Percentiles rank a stretch among this genome's conserved stretches.
These are phyloP conservation scores for Sinhomidia bicolor DNA, from an alignment of 2,888 invertebrate species.

Conservation along the genomic window DNA sequence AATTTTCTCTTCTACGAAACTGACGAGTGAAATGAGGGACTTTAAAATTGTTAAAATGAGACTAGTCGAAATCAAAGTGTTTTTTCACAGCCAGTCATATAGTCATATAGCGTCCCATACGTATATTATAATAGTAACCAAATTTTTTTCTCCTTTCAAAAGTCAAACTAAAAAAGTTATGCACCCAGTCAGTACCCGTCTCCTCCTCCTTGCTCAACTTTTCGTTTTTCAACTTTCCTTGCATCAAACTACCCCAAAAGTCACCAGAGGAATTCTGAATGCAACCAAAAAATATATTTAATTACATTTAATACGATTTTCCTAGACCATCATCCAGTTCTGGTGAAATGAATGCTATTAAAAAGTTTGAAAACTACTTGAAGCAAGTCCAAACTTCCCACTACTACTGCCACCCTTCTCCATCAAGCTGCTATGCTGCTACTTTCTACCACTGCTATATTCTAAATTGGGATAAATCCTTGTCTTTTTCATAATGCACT, in stretches of 20 bases:
- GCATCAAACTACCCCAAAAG: neutral
- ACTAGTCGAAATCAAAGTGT: neutral
- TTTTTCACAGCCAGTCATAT: too few relatives aligned
- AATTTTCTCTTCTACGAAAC: neutral
- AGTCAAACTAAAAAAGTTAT: too few relatives aligned
- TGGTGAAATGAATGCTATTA: constrained; percentile 1
- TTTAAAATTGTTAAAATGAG: neutral
- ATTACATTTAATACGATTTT: neutral
- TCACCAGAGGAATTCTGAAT: neutral
- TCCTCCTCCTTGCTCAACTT: too few relatives aligned
- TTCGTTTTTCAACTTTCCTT: too few relatives aligned
- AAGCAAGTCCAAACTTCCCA: neutral
- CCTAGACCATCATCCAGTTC: neutral
- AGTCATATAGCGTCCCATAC: too few relatives aligned
- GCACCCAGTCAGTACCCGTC: too few relatives aligned
- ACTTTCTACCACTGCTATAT: too few relatives aligned
- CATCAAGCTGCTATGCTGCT: too few relatives aligned
- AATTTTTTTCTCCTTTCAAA: too few relatives aligned
- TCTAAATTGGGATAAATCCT: constrained; percentile 17
- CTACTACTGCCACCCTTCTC: too few relatives aligned
- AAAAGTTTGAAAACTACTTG: constrained; percentile 15
- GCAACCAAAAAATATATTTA: neutral
- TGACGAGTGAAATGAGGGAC: neutral
- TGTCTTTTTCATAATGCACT: neutral
- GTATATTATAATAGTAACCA: too few relatives aligned